phyloP scores from a whole-genome alignment of 2,797 vertebrate species.

The Chaetophractus vellerosus region DNA sequence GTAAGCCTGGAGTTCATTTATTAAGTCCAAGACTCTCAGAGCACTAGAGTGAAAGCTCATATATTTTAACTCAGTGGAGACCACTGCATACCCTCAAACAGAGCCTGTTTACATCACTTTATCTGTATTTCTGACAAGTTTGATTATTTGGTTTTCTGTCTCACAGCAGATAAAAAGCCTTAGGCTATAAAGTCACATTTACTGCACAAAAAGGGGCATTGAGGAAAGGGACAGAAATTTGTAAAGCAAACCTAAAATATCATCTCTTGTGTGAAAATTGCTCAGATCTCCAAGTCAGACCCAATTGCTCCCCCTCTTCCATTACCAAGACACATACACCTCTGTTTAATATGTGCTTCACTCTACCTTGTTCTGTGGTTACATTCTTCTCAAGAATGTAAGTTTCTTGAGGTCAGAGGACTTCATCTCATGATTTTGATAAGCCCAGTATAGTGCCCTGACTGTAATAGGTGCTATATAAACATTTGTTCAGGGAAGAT shows the following conservation, averaged over 20 bases:
- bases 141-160: slow-evolving; percentile 61
- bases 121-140: slow-evolving; percentile 50
- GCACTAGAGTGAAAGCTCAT: neutral
- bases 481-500: neutral
- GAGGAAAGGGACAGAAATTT: slow-evolving; percentile 37
- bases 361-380: neutral
- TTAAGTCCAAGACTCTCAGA: slow-evolving; percentile 39
- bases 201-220: slow-evolving; percentile 34
- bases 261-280: slow-evolving; percentile 45
- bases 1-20: slow-evolving; percentile 29
- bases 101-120: slow-evolving; percentile 45
- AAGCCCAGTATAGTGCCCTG: neutral
- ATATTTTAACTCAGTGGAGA: slow-evolving; percentile 55
- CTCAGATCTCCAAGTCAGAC: slow-evolving; percentile 34
- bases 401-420: neutral
- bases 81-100: slow-evolving; percentile 13
- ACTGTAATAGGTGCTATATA: neutral
- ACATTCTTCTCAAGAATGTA: too few relatives aligned
- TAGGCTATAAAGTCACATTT: slow-evolving; percentile 46
- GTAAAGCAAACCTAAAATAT: slow-evolving; percentile 56
- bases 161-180: slow-evolving; percentile 17
- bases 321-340: neutral
- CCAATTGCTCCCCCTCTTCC: neutral
- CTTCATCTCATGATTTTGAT: neutral
- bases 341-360: neutral